A percentile compares a stretch with the other conserved stretches of the same genome.
phyloP scores from a whole-genome alignment of 1,140 invertebrate genomes.

The Camponotus pennsylvanicus region DNA sequence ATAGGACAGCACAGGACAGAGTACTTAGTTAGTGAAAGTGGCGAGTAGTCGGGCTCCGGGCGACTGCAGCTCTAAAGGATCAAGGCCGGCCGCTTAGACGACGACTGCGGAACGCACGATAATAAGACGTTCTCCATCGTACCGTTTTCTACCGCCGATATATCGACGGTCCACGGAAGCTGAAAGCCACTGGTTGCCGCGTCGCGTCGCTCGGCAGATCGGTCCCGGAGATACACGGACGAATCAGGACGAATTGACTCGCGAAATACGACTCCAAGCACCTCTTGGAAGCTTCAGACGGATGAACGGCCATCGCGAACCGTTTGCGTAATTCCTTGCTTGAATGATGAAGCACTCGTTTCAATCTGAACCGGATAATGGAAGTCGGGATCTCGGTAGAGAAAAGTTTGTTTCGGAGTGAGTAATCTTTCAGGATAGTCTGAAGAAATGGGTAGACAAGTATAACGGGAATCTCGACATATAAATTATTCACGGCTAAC shows the following conservation, averaged over 20 bases:
- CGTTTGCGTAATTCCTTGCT: slow-evolving; percentile 56
- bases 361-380: slow-evolving; percentile 34
- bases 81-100: slow-evolving; percentile 81
- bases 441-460: neutral
- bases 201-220: slow-evolving; percentile 6
- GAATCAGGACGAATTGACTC: neutral
- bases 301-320: slow-evolving; percentile 39
- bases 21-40: slow-evolving; percentile 82
- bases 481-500: neutral
- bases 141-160: slow-evolving; percentile 48
- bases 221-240: slow-evolving; percentile 22
- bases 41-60: slow-evolving; percentile 73
- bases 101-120: slow-evolving; percentile 66
- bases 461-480: neutral
- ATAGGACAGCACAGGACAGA: slow-evolving; percentile 70
- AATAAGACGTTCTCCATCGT: slow-evolving; percentile 65
- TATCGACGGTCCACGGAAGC: slow-evolving; percentile 46
- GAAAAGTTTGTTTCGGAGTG: neutral
- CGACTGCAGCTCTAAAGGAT: slow-evolving; percentile 83
- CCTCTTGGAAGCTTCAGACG: slow-evolving; percentile 30
- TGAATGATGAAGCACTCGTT: slow-evolving; percentile 51
- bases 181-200: slow-evolving; percentile 53
- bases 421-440: neutral
- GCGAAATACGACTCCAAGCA: slow-evolving; percentile 21
- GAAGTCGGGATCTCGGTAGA: slow-evolving; percentile 12